phyloP scores from a whole-genome alignment of 2,888 invertebrate species.

The Cynaeus angustus region DNA sequence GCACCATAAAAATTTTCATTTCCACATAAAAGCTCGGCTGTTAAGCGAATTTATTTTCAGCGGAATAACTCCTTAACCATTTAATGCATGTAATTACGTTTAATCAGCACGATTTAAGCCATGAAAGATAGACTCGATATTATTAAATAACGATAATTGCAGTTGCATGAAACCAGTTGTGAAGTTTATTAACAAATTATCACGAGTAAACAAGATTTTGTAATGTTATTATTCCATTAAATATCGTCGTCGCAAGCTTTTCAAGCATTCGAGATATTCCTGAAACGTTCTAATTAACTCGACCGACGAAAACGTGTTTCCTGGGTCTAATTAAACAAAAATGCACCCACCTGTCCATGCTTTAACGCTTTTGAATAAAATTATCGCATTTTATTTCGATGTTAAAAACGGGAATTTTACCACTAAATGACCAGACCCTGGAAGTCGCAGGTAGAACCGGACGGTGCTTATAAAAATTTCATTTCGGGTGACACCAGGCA shows the following conservation, averaged over 20 bases:
- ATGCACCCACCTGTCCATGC: slow-evolving; percentile 53
- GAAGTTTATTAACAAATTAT: slow-evolving; percentile 41
- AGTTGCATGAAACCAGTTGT: slow-evolving; percentile 17
- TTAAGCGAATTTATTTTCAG: not conserved
- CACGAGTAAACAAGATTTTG: slow-evolving; percentile 41
- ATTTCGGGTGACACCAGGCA: slow-evolving; percentile 28
- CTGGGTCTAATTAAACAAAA: slow-evolving; percentile 54
- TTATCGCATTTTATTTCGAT: slow-evolving; percentile 52
- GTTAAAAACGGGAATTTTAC: slow-evolving; percentile 43
- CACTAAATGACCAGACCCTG: slow-evolving; percentile 42
- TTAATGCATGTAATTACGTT: slow-evolving; percentile 23
- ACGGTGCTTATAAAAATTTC: slow-evolving; percentile 39
- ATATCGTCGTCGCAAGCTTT: slow-evolving; percentile 33
- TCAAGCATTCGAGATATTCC: slow-evolving; percentile 40
- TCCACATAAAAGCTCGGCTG: slow-evolving; percentile 8
- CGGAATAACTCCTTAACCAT: slow-evolving; percentile 8
- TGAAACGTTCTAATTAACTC: slow-evolving; percentile 50
- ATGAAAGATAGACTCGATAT: slow-evolving; percentile 19
- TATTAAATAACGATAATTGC: slow-evolving; percentile 37
- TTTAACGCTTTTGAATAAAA: slow-evolving; percentile 51
- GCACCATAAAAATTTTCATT: not conserved
- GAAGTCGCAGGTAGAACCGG: slow-evolving; percentile 37
- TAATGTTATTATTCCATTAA: slow-evolving; percentile 39
- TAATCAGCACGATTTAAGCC: slow-evolving; percentile 16
- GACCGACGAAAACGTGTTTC: slow-evolving; percentile 52